Conservation (phyloP, 1,140 invertebrate species). For the Capitella teleta region DNA sequence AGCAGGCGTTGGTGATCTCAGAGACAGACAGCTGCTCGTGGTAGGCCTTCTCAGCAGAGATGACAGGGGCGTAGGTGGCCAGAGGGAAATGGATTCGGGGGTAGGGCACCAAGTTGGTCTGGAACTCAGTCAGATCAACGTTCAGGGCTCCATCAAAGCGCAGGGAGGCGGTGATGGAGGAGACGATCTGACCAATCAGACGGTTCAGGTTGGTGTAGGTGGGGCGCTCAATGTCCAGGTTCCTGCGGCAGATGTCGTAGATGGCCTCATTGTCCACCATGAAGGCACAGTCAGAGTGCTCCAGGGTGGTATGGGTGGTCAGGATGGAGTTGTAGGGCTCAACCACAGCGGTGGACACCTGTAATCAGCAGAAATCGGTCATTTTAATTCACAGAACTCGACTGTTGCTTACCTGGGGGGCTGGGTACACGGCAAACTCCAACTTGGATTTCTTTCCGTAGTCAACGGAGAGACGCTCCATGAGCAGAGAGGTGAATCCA, state of each 20-base stretch:
- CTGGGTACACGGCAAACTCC: conserved; percentile 80
- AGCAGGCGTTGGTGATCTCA: conserved; percentile 78
- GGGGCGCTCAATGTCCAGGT: conserved; percentile 58
- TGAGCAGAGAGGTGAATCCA: conserved; percentile 75
- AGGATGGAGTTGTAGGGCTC: conserved; percentile 80
- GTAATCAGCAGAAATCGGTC: too few relatives aligned
- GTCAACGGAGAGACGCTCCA: conserved; percentile 78
- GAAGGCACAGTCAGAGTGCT: conserved; percentile 70
- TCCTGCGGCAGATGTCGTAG: conserved; percentile 65
- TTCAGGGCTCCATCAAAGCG: conserved; percentile 77
- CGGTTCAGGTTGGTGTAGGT: conserved; percentile 72
- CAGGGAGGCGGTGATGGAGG: conserved; percentile 50
- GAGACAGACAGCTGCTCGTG: conserved; percentile 49
- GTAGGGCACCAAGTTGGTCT: conserved; percentile 42
- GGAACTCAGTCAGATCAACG: conserved; percentile 75
- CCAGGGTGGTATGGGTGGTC: conserved; percentile 65
- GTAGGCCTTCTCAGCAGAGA: conserved; percentile 39
- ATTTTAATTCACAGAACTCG: too few relatives aligned
- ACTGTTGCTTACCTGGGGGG: conserved; percentile 62
- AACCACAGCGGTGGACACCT: conserved; percentile 67
- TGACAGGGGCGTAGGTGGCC: conserved; percentile 35
- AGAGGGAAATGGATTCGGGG: conserved; percentile 40
- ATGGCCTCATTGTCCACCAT: conserved; percentile 78
- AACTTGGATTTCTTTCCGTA: conserved; percentile 83
- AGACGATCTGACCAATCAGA: conserved; percentile 58